Evolutionary conservation across 92 coral and sea anemone genomes (phyloP).

Genomic region (Porites cylindrica): DNA sequence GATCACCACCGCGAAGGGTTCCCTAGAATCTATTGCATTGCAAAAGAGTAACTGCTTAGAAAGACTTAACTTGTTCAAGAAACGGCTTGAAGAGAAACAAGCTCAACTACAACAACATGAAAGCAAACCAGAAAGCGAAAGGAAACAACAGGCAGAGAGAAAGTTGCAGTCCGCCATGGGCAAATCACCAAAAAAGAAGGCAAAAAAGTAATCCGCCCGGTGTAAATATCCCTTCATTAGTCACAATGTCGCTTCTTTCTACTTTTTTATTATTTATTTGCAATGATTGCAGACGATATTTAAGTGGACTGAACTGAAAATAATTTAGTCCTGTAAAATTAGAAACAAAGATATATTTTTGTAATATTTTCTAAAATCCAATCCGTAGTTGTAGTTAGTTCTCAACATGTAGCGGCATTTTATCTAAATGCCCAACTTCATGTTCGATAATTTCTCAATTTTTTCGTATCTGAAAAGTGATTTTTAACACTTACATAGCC

Average conservation of each 20-base stretch:
- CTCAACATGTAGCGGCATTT: no score
- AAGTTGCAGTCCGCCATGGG: conserved; percentile 71
- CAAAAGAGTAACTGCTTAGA: conserved; percentile 82
- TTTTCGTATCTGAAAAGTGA: no score
- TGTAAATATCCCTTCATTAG: background rate
- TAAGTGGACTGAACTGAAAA: background rate
- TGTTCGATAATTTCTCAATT: no score
- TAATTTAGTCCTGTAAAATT: no score
- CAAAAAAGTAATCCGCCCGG: conserved; percentile 59
- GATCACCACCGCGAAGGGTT: conserved; percentile 83
- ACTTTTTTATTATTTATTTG: conserved; percentile 35
- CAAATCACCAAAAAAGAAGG: conserved; percentile 73
- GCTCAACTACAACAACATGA: conserved; percentile 77
- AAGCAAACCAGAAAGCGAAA: conserved; percentile 73
- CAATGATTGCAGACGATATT: conserved; percentile 27
- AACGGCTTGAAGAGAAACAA: conserved; percentile 76
- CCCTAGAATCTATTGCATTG: conserved; percentile 76
- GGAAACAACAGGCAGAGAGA: conserved; percentile 76
- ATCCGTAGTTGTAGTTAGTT: no score
- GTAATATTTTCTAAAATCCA: no score
- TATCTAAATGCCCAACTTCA: no score
- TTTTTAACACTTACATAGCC: no score
- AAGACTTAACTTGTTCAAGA: conserved; percentile 77
- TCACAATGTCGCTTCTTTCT: background rate
- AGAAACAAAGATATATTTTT: no score